Evolutionary conservation across 2,797 vertebrate species (phyloP), one percentile per base, ranked within the genome.

Genomic region (Sebastes matsubarae): DNA sequence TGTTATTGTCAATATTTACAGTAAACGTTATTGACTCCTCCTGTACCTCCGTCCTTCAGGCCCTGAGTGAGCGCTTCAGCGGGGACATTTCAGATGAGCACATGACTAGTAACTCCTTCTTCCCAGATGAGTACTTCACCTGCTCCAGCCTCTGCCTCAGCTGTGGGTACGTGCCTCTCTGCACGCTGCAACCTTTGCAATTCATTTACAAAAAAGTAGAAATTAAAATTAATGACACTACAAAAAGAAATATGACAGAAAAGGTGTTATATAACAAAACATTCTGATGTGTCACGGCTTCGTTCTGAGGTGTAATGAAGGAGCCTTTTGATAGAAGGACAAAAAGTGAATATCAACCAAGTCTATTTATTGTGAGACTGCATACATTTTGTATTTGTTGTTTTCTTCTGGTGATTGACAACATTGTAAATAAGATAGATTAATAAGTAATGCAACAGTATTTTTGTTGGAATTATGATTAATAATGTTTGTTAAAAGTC

Each of bases 41-140:
- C 22, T 32, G 5, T n/a, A 5, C 1, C 9, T 55, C 30, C 30
- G 42, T 38, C 22, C 14, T 61, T 59, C 90, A 99, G 99, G 98
- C 98, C 38, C 80, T 99, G 88, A 99, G 98, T n/a, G 98, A 99
- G 79, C 95, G 98, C 65, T 99, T 99, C 93, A 98, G 97, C 32
- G 99, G 98, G 32, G 98, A 99, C 72, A 98, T 99, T 84, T 95
- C 97, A 0, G 98, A 99, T 87, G 98, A 99, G 79, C 96, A 98
- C 85, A 96, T 98, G 96, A 94, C 96, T 25, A 97, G 97, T 89
- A 99, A 97, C 93, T 99, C 97, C 30, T 99, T 99, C 89, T 99
- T 99, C 84, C 98, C 99, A 38, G 98, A 99, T 72, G 98, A 99
- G 87, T 99, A 99, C 94, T 99, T 99, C 79, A 99, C 98, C 76